Evolutionary conservation across 92 coral and sea anemone genomes (phyloP).

Genomic region (Chrysogorgia sp.): DNA sequence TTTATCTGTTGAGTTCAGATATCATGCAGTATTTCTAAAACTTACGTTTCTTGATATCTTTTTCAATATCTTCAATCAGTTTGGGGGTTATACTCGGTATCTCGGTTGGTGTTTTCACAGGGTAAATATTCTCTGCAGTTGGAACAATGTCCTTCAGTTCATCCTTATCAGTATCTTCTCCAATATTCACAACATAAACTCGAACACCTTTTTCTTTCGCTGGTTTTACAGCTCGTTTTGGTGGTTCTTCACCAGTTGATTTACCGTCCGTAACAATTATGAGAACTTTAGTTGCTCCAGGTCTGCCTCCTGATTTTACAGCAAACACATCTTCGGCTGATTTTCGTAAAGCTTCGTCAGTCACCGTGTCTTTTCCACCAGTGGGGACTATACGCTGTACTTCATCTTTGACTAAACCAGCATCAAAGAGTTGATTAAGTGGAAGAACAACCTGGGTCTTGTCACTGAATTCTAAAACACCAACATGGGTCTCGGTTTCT

Average conservation of each 20-base stretch:
- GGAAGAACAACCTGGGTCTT: slow-evolving; percentile 14
- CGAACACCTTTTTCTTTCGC: slow-evolving; percentile 69
- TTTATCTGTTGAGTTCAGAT: background rate
- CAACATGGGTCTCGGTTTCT: slow-evolving; percentile 60
- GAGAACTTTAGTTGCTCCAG: slow-evolving; percentile 73
- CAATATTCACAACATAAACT: slow-evolving; percentile 81
- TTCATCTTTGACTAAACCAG: background rate
- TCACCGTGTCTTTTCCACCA: slow-evolving; percentile 24
- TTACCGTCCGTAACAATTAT: slow-evolving; percentile 79
- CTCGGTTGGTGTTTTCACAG: slow-evolving; percentile 55
- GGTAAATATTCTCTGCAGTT: slow-evolving; percentile 58
- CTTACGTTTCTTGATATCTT: slow-evolving; percentile 70
- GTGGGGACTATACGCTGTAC: slow-evolving; percentile 25
- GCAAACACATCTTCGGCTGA: slow-evolving; percentile 66
- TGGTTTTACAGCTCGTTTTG: slow-evolving; percentile 64
- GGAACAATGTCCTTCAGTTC: slow-evolving; percentile 70
- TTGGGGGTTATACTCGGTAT: slow-evolving; percentile 36
- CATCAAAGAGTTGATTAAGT: slow-evolving; percentile 22
- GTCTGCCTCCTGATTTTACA: slow-evolving; percentile 65
- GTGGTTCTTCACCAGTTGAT: slow-evolving; percentile 52
- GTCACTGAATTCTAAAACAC: slow-evolving; percentile 29
- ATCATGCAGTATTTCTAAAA: background rate
- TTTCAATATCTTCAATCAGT: slow-evolving; percentile 57
- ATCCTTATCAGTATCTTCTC: slow-evolving; percentile 67
- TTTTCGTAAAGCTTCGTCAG: slow-evolving; percentile 60